Evolutionary conservation across 2,113 vertebrate species (phyloP), one percentile per base, ranked within the genome.

Genomic region (Lathamus discolor): DNA sequence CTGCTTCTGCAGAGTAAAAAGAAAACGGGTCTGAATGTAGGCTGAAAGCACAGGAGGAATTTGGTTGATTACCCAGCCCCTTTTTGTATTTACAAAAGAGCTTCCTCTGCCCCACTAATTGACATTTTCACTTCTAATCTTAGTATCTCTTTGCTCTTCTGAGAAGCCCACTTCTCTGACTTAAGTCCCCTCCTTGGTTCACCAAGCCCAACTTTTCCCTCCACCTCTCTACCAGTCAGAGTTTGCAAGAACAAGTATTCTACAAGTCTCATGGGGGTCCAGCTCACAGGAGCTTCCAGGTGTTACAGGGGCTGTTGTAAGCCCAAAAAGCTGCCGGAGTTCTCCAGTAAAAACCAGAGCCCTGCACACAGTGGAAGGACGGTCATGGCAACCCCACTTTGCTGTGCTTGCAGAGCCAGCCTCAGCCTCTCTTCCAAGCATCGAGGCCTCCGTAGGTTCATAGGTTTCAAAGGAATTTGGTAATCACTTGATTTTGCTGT

Each of bases 301-400:
- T 12, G 24, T 39, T 55, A 17, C 3, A 24, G 3, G 19, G 7
- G 35, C 55, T 93, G 13, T 7, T 41, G 16, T 52, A 79, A 86
- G 31, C 5, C 33, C 57, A 43, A 43, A 67, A 48, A 46, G 44
- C 82, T 75, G 43, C 9, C 44, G n/a, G 35, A 43, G 39, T 17
- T 13, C 6, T 27, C 48, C 37, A 37, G 69, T 31, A 63, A 68
- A 81, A 85, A 48, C 0, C 43, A 52, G 33, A 77, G 25, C 19
- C 25, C 27, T 1, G 0, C 4, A 51, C 7, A 35, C 33, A 63
- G 46, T 1, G 4, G 25, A 12, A 73, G 29, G 10, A 82, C n/a
- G 59, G 35, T 5, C 7, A 15, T 6, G 14, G 41, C 49, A 84
- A 44, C 37, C 62, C 12, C 10, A 49, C 14, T 28, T 67, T 46